These are phyloP conservation scores for Galeruca laticollis DNA, from an alignment of 2,888 invertebrate genomes.

Conservation along the genomic window DNA sequence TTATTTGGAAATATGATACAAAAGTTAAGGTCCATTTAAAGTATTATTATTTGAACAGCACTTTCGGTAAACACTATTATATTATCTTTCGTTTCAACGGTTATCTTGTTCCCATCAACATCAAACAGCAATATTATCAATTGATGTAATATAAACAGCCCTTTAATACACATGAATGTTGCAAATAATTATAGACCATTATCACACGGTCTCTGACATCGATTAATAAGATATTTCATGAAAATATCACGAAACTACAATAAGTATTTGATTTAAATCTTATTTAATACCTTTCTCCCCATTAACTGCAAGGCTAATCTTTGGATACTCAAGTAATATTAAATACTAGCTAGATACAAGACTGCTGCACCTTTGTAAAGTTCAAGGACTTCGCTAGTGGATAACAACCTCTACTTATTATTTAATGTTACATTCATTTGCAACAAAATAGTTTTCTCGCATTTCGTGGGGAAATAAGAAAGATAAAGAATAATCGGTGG, in stretches of 20 bases:
- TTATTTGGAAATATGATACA: no score
- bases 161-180: no score
- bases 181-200: not conserved
- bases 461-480: not conserved
- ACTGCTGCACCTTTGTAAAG: slow-evolving; percentile 43
- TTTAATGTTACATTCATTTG: slow-evolving; percentile 1
- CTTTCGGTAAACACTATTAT: no score
- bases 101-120: no score
- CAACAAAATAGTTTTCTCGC: not conserved
- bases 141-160: no score
- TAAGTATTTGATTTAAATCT: slow-evolving; percentile 1
- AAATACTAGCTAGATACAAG: slow-evolving; percentile 36
- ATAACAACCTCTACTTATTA: slow-evolving; percentile 25
- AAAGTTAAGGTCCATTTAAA: no score
- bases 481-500: not conserved
- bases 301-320: slow-evolving; percentile 28
- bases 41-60: no score
- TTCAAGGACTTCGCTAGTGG: slow-evolving; percentile 35
- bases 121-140: no score
- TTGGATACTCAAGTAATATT: slow-evolving; percentile 33
- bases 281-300: slow-evolving; percentile 20
- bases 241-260: not conserved
- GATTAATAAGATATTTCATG: not conserved
- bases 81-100: no score
- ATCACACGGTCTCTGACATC: not conserved